Conservation (phyloP, 2,113 vertebrate species). For the Leptobrachium ailaonicum region DNA sequence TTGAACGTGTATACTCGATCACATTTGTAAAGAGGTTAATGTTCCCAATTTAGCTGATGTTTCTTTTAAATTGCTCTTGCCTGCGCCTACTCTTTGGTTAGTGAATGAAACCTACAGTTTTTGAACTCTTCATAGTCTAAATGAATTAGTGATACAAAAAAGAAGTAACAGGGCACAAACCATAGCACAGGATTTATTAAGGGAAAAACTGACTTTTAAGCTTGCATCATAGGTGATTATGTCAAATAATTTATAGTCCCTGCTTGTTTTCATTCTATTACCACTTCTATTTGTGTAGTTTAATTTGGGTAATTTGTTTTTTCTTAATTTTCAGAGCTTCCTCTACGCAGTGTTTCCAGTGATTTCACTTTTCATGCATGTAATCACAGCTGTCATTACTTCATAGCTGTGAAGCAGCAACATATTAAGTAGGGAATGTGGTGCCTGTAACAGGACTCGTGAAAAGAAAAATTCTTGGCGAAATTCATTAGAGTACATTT, state of each 20-base stretch:
- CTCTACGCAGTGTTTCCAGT: slow-evolving; percentile 39
- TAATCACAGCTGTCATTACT: slow-evolving; percentile 47
- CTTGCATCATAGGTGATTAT: slow-evolving; percentile 12
- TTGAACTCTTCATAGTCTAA: background rate
- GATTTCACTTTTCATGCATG: slow-evolving; percentile 42
- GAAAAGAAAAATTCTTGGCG: background rate
- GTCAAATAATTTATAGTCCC: slow-evolving; percentile 29
- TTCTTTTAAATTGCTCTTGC: too few relatives aligned
- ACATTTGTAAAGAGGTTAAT: too few relatives aligned
- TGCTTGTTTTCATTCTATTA: slow-evolving; percentile 27
- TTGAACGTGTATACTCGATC: too few relatives aligned
- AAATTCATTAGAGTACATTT: background rate
- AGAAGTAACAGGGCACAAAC: too few relatives aligned
- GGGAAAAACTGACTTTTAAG: background rate
- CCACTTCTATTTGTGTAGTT: slow-evolving; percentile 15
- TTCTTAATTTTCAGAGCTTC: slow-evolving; percentile 22
- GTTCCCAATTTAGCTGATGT: too few relatives aligned
- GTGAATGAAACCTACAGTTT: too few relatives aligned
- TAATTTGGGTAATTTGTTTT: slow-evolving; percentile 42
- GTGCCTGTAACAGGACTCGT: slow-evolving; percentile 14
- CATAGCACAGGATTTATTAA: background rate
- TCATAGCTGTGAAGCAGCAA: slow-evolving; percentile 31
- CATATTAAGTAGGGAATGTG: slow-evolving; percentile 13
- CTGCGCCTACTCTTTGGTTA: too few relatives aligned
- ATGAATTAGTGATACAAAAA: background rate